Evolutionary conservation across 2,797 vertebrate species (phyloP).

Genomic region (Rhyacichthys aspro): DNA sequence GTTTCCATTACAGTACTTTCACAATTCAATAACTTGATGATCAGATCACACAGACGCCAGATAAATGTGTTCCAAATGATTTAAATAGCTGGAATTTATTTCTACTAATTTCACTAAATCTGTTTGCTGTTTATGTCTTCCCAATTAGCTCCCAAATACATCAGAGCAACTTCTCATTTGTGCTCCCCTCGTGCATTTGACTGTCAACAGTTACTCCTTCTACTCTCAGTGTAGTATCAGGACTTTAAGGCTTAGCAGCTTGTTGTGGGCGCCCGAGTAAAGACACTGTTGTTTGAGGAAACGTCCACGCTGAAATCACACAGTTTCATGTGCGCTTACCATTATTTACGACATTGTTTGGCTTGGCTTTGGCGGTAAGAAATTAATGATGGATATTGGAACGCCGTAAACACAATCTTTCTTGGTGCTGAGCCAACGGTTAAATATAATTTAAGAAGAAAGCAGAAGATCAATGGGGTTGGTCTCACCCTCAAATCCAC

Average conservation of each 20-base stretch:
- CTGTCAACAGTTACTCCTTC: constrained; percentile 46
- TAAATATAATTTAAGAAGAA: constrained; percentile 84
- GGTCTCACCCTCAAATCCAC: constrained; percentile 77
- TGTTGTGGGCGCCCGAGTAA: constrained; percentile 49
- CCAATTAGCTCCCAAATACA: constrained; percentile 56
- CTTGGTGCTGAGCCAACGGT: constrained; percentile 75
- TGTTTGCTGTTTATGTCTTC: constrained; percentile 35
- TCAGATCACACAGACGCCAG: constrained; percentile 3
- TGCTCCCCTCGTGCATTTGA: constrained; percentile 40
- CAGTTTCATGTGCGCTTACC: constrained; percentile 68
- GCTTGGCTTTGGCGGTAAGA: constrained; percentile 65
- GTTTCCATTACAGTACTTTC: no score
- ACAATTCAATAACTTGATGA: background rate
- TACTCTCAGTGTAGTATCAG: constrained; percentile 37
- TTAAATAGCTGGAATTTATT: constrained; percentile 37
- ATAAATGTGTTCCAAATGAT: constrained; percentile 17
- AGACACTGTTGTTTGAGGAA: constrained; percentile 51
- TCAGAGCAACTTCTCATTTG: constrained; percentile 47
- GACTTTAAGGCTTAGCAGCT: constrained; percentile 58
- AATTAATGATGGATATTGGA: constrained; percentile 78
- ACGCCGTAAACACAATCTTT: constrained; percentile 72
- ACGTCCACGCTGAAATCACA: constrained; percentile 50
- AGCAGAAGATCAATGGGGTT: constrained; percentile 78
- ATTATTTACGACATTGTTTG: constrained; percentile 73
- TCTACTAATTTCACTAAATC: constrained; percentile 30